Evolutionary conservation across 2,888 invertebrate species (phyloP), one percentile per base, ranked within the genome.

Genomic region (Adelphocoris suturalis): DNA sequence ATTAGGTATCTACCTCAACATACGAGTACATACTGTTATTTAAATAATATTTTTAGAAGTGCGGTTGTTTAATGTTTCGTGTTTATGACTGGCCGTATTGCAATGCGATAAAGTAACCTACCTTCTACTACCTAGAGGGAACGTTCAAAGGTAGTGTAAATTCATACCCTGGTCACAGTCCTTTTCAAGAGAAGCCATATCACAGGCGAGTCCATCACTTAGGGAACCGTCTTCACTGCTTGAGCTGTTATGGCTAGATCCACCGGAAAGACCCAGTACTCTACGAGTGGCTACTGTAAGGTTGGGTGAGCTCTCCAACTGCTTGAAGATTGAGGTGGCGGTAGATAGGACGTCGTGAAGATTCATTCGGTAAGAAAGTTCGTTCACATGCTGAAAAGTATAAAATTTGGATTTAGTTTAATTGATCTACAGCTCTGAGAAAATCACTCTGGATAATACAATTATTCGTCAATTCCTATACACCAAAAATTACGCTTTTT

Each of bases 291-390:
- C 95, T 93, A 97, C 96, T 0, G 96, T 96, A 88, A 97, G 93
- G 92, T 95, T 95, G 0, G 96, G 95, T 0, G 94, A 93, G 16
- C 95, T 95, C 92, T 96, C 95, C 0, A 99, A 94, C 93, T 99
- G 99, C 92, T 97, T 95, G 94, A 96, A 99, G 92, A 99, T 98
- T 12, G 97, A 97, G 94, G 99, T 99, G 0, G 99, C 99, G 90
- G 96, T 96, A 92, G 96, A 96, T 37, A 99, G 94, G 84, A 97
- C 96, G 91, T 96, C 95, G 90, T 97, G 96, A 12, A 99, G 94
- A 92, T 98, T 96, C 84, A 99, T 96, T 91, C 96, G 96, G 93
- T 97, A 96, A 14, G 98, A 97, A 91, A 99, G 94, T 93, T 99
- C 99, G 94, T 99, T 99, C 91, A 99, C 97, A 93, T 99, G 98